These are phyloP conservation scores for Mungos mungo DNA, from an alignment of 2,113 vertebrate genomes.

Conservation along the genomic window DNA sequence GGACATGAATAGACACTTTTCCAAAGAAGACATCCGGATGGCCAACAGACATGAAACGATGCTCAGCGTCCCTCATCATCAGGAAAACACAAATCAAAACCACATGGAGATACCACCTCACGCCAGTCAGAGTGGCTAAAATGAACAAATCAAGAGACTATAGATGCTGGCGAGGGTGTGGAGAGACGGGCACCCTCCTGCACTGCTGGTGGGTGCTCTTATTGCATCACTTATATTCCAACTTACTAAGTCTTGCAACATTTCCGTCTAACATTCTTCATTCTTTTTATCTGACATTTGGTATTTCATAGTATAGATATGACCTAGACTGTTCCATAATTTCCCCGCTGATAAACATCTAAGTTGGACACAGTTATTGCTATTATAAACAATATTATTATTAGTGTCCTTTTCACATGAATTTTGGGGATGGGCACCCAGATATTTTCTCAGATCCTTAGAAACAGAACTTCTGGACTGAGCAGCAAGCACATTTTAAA, in stretches of 20 bases:
- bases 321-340: background rate
- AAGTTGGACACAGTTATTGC: background rate
- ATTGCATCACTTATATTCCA: background rate
- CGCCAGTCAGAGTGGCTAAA: no score
- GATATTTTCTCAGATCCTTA: background rate
- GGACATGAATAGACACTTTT: no score
- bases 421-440: background rate
- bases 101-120: no score
- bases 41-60: no score
- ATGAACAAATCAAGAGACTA: no score
- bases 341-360: background rate
- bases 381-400: background rate
- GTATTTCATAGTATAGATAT: background rate
- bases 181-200: no score
- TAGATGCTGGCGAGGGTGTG: no score
- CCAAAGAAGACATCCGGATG: no score
- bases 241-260: background rate
- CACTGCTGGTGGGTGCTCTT: background rate
- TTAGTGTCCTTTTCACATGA: background rate
- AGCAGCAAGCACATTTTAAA: background rate
- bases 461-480: background rate
- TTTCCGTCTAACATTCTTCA: background rate
- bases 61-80: no score
- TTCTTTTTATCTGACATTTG: slow-evolving; percentile 19
- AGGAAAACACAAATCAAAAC: no score